These are phyloP conservation scores for Dryas iulia DNA, from an alignment of 1,140 invertebrate genomes.

Conservation along the genomic window DNA sequence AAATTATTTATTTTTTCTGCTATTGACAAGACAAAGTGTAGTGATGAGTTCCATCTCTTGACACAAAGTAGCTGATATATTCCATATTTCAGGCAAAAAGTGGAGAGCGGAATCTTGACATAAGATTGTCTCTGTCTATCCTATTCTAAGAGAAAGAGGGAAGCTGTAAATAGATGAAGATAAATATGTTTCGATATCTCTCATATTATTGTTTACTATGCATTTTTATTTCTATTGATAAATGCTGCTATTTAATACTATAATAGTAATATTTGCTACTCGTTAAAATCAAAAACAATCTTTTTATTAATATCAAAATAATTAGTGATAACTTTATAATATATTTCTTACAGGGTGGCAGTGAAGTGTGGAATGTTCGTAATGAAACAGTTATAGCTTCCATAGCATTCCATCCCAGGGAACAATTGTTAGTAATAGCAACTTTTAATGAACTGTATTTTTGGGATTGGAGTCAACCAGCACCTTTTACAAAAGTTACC, in stretches of 20 bases:
- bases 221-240: not conserved
- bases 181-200: not conserved
- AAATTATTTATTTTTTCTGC: no score
- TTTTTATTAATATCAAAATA: conserved; percentile 3
- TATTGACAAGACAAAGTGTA: no score
- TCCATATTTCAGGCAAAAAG: no score
- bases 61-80: no score
- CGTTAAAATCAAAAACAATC: no score
- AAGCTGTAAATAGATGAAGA: not conserved
- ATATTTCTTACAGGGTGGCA: conserved; percentile 82
- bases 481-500: conserved; percentile 87
- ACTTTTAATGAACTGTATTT: conserved; percentile 92
- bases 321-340: no score
- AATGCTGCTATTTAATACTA: no score
- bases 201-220: not conserved
- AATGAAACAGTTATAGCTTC: conserved; percentile 90
- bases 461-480: conserved; percentile 92
- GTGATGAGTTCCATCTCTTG: no score
- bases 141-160: no score
- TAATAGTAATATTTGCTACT: no score
- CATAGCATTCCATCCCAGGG: conserved; percentile 92
- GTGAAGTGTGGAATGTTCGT: conserved; percentile 89
- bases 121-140: no score
- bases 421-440: conserved; percentile 91
- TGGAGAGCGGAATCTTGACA: no score